Evolutionary conservation across 2,113 vertebrate genomes (phyloP).

Genomic region (Syngnathus scovelli): DNA sequence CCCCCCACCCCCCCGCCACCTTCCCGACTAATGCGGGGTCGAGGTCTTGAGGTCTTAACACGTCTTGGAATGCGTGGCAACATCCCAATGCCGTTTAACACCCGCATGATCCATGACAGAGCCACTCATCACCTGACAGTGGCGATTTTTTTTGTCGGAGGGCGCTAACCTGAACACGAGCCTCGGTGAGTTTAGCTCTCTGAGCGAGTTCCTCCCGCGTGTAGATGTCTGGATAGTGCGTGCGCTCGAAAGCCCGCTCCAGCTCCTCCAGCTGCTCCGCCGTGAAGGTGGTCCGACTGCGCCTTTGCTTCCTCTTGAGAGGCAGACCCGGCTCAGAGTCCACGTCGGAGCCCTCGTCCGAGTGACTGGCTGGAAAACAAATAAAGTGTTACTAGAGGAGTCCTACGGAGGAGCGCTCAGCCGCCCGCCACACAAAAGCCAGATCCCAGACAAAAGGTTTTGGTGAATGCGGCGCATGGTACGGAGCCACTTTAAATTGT

Average conservation of each 20-base stretch:
- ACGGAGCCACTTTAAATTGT: constrained; percentile 53
- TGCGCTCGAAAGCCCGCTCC: constrained; percentile 94
- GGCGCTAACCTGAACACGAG: constrained; percentile 86
- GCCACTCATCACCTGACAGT: constrained; percentile 18
- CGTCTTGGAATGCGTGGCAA: constrained; percentile 49
- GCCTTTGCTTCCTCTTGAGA: constrained; percentile 92
- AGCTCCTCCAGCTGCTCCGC: constrained; percentile 96
- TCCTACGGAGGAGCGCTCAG: constrained; percentile 3
- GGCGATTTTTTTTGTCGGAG: neutral
- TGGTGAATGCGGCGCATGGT: constrained; percentile 46
- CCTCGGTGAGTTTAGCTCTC: constrained; percentile 94
- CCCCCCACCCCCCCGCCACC: no score
- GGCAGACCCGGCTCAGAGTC: constrained; percentile 96
- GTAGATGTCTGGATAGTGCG: constrained; percentile 98
- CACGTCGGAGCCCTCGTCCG: constrained; percentile 94
- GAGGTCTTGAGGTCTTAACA: constrained; percentile 9
- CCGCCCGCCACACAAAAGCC: constrained; percentile 24
- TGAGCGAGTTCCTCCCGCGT: constrained; percentile 97
- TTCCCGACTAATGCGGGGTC: constrained; percentile 1
- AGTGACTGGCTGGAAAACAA: constrained; percentile 78
- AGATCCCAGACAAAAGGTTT: constrained; percentile 36
- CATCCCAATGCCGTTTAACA: constrained; percentile 35
- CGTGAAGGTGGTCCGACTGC: constrained; percentile 94
- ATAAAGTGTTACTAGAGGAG: constrained; percentile 16
- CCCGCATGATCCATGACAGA: constrained; percentile 36